These are phyloP conservation scores for Nixonia krombeini DNA, from an alignment of 1,140 invertebrate genomes.

Conservation along the genomic window DNA sequence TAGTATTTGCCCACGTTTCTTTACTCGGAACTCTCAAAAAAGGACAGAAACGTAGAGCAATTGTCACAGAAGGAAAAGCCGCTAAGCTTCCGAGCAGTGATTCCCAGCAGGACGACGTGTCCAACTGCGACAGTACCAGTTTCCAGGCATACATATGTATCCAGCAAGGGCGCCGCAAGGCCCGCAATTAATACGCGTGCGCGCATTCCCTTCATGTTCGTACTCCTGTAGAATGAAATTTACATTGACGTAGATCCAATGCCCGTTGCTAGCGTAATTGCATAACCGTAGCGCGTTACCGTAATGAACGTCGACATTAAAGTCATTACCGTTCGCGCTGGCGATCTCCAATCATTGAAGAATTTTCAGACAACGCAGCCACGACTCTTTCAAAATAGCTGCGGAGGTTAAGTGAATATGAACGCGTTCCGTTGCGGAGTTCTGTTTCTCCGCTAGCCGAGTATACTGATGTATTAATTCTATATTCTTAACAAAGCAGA, in stretches of 20 bases:
- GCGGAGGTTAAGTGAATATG: too few species aligned
- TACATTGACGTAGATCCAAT: conserved; percentile 21
- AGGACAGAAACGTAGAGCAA: too few species aligned
- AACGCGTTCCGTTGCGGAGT: too few species aligned
- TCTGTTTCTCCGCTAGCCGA: too few species aligned
- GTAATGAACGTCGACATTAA: conserved; percentile 35
- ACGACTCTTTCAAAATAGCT: too few species aligned
- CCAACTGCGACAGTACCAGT: conserved; percentile 17
- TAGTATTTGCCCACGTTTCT: too few species aligned
- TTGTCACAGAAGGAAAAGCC: too few species aligned
- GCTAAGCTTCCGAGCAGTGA: too few species aligned
- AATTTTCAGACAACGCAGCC: not conserved
- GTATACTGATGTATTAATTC: too few species aligned
- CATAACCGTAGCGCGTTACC: conserved; percentile 6
- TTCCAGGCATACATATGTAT: conserved; percentile 12
- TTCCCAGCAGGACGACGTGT: too few species aligned
- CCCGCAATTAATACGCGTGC: conserved; percentile 11
- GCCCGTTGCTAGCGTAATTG: conserved; percentile 21
- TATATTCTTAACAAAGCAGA: too few species aligned
- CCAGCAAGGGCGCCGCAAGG: conserved; percentile 1
- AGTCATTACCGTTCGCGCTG: conserved; percentile 16
- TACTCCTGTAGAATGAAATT: conserved; percentile 27
- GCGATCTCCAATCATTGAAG: not conserved
- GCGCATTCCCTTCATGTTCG: not conserved
- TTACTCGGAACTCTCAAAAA: too few species aligned